Conservation (phyloP, 1,140 invertebrate genomes). For the Hormaphis cornu region DNA sequence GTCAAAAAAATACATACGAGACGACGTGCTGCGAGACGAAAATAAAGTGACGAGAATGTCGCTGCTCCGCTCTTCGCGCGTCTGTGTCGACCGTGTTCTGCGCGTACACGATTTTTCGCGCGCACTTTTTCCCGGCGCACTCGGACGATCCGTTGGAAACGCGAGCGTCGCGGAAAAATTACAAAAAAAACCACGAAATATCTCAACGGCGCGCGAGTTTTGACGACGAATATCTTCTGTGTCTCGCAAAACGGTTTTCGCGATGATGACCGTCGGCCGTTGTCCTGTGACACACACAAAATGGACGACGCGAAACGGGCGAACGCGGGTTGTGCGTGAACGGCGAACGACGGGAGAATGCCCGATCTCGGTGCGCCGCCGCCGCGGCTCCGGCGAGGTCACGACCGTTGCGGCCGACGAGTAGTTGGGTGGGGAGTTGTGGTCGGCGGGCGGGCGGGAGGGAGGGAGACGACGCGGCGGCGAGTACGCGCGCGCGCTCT, state of each 20-base stretch:
- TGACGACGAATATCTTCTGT: no score
- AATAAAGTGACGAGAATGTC: no score
- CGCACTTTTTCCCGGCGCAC: neutral
- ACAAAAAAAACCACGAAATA: no score
- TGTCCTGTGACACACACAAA: neutral
- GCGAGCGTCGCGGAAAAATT: no score
- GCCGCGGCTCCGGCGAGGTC: conserved; percentile 16
- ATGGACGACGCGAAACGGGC: conserved; percentile 8
- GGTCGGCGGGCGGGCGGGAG: neutral
- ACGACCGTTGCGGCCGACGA: neutral
- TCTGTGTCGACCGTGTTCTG: neutral
- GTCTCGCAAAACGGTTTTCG: no score
- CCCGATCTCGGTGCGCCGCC: neutral
- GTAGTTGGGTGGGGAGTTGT: no score
- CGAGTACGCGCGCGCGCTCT: neutral
- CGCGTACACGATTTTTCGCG: neutral
- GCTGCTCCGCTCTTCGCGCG: no score
- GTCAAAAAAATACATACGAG: neutral
- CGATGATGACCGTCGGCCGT: no score
- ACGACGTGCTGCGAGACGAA: neutral
- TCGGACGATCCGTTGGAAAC: no score
- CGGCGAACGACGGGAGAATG: conserved; percentile 9
- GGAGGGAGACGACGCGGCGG: neutral
- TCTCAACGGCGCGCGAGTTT: no score
- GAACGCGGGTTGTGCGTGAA: neutral